Evolutionary conservation across 2,113 vertebrate species (phyloP).

Genomic region (Rhadina sibilatrix): DNA sequence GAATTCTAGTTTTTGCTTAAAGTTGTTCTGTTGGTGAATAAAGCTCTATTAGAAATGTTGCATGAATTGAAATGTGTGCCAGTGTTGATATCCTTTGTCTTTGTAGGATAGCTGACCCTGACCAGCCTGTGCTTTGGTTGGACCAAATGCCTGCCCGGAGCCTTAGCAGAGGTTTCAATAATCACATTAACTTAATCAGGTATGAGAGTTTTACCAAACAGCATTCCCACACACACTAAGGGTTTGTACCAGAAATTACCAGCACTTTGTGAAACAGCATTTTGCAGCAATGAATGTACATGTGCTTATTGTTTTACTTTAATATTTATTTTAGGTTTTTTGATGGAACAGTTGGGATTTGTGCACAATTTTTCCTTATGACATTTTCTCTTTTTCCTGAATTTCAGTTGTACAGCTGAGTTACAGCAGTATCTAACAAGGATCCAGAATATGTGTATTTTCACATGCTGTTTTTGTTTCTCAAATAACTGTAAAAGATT

Average conservation of each 20-base stretch:
- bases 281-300: not conserved
- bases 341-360: not conserved
- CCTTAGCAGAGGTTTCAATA: constrained; percentile 95
- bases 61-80: not conserved
- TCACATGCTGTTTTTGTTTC: not conserved
- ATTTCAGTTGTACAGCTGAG: not conserved
- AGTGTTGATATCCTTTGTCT: not conserved
- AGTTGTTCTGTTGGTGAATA: not conserved
- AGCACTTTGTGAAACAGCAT: not conserved
- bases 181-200: constrained; percentile 98
- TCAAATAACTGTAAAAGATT: not conserved
- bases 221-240: not conserved
- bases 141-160: constrained; percentile 96
- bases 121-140: constrained; percentile 96
- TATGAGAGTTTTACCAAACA: constrained; percentile 31
- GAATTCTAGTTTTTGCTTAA: not conserved
- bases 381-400: not conserved
- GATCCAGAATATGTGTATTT: not conserved
- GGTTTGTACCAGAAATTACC: not conserved
- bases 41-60: not conserved
- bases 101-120: constrained; percentile 91
- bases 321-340: not conserved
- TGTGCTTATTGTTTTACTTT: not conserved
- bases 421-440: not conserved
- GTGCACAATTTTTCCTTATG: not conserved